Evolutionary conservation across 1,140 invertebrate genomes (phyloP), one percentile per base, ranked within the genome.

Genomic region (Pantala flavescens): DNA sequence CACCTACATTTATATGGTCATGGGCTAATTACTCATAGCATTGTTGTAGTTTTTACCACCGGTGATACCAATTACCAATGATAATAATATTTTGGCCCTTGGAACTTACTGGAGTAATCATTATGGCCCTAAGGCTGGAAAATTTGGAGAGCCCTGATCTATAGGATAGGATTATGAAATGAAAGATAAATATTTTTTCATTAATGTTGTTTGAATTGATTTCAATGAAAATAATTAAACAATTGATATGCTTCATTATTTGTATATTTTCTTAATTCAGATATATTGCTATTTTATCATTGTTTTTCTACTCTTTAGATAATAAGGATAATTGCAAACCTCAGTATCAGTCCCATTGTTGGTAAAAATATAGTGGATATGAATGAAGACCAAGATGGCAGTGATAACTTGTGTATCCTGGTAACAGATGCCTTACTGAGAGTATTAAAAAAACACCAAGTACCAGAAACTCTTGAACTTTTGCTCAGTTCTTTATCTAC

Each of bases 271-370:
- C 9, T 49, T 9, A 49, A 11, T 49, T 49, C 9, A 49, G 43
- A 16, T n/a, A n/a, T n/a, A n/a, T n/a, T n/a, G n/a, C n/a, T n/a
- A 49, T 49, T 49, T 9, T 49, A 49, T 11, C 16, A 49, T 16
- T 49, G 43, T 49, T 49, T 11, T 49, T 49, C 24, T 72, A 63
- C 23, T 71, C 74, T 73, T 21, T 75, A 90, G 83, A 82, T 90
- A 63, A 87, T 92, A 16, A 82, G 91, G 24, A 88, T 92, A 7
- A 83, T 92, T 71, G 91, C 90, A 42, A 93, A 93, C 80, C 87
- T 91, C 82, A 88, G 88, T 49, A 88, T 92, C 55, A 89, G 89
- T 82, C 84, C 88, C 21, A 85, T 86, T 19, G 89, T 91, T 71
- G 91, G 91, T 12, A 84, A 84, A 72, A 82, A 82, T 36, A 80